Base-by-base conservation (phyloP, 2,113 vertebrate genomes). In the Leptobrachium ailaonicum region DNA sequence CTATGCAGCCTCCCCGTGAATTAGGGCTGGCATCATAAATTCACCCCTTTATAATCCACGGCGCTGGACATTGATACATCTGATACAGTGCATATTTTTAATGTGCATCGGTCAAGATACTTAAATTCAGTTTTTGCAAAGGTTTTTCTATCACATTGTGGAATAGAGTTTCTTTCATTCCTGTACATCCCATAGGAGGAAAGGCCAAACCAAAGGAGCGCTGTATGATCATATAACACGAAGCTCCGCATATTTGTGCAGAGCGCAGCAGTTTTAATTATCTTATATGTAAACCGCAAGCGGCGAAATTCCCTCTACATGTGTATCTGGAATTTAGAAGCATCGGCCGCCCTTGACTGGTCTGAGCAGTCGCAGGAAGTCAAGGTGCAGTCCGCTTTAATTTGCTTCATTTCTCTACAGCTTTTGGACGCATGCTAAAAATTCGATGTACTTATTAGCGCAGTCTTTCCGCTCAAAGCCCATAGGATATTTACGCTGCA, bases 141-240 rank as follows among this genome's bases (percentile, higher is more conserved):
- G n/a, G 4, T 40, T 76, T 67, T 76, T 67, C 47, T 40, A 56
- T 67, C 56, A 50, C n/a, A 68, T 76, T 66, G 41, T 54, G 40
- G 12, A 56, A n/a, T 56, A 75, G 50, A 68, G 45, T 45, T 41
- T 40, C 32, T 12, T 66, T 68, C 13, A 54, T 76, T 76, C 60
- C 41, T 58, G 60, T 62, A 74, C 41, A 62, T 74, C 58, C 64
- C 40, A 56, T 8, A 43, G 63, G 8, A 66, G 40, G 47, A 5
- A 1, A 68, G 50, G 75, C 47, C 40, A 76, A 76, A 76, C 63
- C 47, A 76, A 62, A 13, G 68, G 3, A 41, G 40, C 11, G 12
- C 2, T 76, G 66, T 66, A n/a, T 50, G 44, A 47, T 11, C 42
- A 75, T 75, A 40, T 66, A 66, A 75, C 73, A 47, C 11, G 13